Evolutionary conservation across 2,113 vertebrate genomes (phyloP).

Genomic region (Nicator chloris): DNA sequence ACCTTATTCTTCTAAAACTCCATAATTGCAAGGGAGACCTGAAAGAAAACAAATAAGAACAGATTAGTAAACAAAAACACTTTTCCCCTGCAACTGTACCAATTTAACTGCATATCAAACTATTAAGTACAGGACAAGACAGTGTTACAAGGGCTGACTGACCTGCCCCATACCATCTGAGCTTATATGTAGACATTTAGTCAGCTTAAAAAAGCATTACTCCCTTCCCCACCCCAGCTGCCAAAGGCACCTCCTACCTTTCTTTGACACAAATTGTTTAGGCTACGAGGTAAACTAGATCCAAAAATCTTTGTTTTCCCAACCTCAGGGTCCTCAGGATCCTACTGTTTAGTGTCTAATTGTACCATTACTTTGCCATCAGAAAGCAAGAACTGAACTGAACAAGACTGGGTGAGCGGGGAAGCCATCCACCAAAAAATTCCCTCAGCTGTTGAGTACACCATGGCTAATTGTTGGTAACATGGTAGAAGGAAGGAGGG

Average conservation of each 20-base stretch:
- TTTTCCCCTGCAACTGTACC: neutral
- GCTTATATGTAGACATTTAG: neutral
- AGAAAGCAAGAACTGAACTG: neutral
- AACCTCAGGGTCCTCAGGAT: neutral
- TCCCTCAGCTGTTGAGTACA: neutral
- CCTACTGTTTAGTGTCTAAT: neutral
- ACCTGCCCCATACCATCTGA: neutral
- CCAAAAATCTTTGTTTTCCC: neutral
- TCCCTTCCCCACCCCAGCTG: neutral
- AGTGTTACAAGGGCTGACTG: neutral
- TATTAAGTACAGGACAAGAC: neutral
- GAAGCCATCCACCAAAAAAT: neutral
- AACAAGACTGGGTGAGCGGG: neutral
- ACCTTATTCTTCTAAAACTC: conserved; percentile 82
- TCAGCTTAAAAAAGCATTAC: neutral
- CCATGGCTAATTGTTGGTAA: neutral
- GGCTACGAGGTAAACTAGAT: neutral
- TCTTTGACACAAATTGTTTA: neutral
- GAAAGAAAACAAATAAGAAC: conserved; percentile 48
- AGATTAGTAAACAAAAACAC: neutral
- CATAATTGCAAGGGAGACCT: conserved; percentile 95
- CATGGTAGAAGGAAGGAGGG: neutral
- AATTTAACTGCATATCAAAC: neutral
- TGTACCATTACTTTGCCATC: neutral
- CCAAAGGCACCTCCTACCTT: neutral